Conservation (phyloP, 2,113 vertebrate genomes). For the Mirza zaza region DNA sequence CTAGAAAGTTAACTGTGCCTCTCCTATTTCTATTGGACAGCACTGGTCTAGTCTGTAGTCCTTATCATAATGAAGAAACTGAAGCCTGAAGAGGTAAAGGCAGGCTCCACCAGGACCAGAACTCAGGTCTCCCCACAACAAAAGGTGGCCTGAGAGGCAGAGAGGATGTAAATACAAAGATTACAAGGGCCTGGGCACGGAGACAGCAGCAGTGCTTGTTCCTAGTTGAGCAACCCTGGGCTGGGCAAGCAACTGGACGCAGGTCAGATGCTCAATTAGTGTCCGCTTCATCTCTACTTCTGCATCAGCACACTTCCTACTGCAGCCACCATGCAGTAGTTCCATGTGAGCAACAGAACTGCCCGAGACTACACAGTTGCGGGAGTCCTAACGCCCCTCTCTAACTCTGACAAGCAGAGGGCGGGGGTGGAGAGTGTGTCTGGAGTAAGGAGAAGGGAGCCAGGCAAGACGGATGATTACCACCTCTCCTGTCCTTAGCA, state of each 20-base stretch:
- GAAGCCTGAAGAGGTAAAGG: neutral
- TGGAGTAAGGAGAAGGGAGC: neutral
- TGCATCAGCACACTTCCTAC: neutral
- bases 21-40: neutral
- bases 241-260: neutral
- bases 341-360: accelerated
- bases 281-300: neutral
- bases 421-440: neutral
- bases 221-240: neutral
- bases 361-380: accelerated
- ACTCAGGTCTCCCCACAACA: neutral
- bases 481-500: neutral
- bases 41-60: neutral
- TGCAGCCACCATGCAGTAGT: accelerated
- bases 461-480: neutral
- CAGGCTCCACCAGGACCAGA: neutral
- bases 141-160: neutral
- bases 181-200: neutral
- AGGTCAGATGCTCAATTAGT: neutral
- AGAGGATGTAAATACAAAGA: neutral
- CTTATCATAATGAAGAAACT: neutral
- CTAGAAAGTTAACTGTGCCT: neutral
- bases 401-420: neutral
- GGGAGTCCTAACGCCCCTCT: accelerated
- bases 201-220: neutral